Evolutionary conservation across 23 tunicate species (phyloP), one percentile per base, ranked within the genome.

Genomic region (Styela plicata): DNA sequence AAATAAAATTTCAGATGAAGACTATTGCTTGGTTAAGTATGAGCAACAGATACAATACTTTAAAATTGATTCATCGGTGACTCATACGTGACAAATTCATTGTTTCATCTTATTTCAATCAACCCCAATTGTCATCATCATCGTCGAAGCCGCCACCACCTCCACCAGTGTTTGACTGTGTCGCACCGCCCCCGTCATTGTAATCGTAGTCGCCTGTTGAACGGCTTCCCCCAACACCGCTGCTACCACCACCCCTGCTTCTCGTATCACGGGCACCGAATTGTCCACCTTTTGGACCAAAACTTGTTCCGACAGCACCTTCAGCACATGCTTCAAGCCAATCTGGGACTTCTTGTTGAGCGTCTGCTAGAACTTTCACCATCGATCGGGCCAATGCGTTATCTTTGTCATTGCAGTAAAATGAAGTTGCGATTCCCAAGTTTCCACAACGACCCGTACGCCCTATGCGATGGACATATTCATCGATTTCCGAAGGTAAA

Each of bases 401-500:
- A 63, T 96, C 97, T 70, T 83, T 87, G 74, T 75, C 80, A 34
- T 85, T 36, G 61, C 87, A 89, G 67, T 82, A 96, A 52, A 96
- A 96, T 3, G 99, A 90, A 2, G 99, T 96, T 1, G 99, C 96
- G 5, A 69, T 76, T 31, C 99, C 99, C 69, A 83, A 64, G 69
- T 96, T 91, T 24, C 99, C 99, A 82, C 99, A 96, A 19, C 97
- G 80, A 19, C 99, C 99, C 5, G 99, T 96, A 28, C 99, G 89
- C 2, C 99, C 99, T 53, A 96, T 96, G 2, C 99, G 78, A 70
- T 96, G 99, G 22, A 96, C 99, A 73, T 96, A 96, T 82, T 96
- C 99, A 36, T 96, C 99, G 29, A 96, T 92, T 64, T 89, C 94
- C 3, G 74, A 66, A 3, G 99, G 99, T 31, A 96, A 69, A 71